phyloP scores from a whole-genome alignment of 2,888 invertebrate species.

The Drosophila macrothrix region DNA sequence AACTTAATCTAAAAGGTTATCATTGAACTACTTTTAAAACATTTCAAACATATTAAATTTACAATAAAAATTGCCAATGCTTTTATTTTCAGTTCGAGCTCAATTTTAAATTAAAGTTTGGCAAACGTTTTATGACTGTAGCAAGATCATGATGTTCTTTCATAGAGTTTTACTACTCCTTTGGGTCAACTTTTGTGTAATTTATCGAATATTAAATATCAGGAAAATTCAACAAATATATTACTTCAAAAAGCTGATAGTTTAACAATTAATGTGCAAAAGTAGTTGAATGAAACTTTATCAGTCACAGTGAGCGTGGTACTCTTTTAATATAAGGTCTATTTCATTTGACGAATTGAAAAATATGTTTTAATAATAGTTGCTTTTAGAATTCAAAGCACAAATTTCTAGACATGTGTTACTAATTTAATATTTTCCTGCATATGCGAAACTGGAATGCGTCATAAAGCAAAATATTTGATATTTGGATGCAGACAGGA shows the following conservation, averaged over 20 bases:
- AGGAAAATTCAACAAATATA: background rate
- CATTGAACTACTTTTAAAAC: background rate
- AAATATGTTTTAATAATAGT: too few relatives aligned
- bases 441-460: conserved; percentile 19
- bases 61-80: background rate
- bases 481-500: conserved; percentile 13
- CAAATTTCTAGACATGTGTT: background rate
- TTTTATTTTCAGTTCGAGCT: background rate
- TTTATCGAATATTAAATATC: too few relatives aligned
- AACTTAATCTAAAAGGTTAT: background rate
- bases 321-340: background rate
- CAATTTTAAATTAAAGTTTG: background rate
- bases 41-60: background rate
- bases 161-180: too few relatives aligned
- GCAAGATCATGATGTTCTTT: background rate
- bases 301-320: background rate
- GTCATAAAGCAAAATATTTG: conserved; percentile 43
- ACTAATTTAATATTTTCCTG: background rate
- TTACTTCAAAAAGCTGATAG: background rate
- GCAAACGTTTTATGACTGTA: background rate
- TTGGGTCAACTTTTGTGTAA: background rate
- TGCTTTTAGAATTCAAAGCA: background rate
- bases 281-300: background rate
- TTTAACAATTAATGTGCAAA: background rate
- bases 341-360: background rate